phyloP scores from a whole-genome alignment of 2,113 vertebrate species.

The Ivindomyrus marchei region DNA sequence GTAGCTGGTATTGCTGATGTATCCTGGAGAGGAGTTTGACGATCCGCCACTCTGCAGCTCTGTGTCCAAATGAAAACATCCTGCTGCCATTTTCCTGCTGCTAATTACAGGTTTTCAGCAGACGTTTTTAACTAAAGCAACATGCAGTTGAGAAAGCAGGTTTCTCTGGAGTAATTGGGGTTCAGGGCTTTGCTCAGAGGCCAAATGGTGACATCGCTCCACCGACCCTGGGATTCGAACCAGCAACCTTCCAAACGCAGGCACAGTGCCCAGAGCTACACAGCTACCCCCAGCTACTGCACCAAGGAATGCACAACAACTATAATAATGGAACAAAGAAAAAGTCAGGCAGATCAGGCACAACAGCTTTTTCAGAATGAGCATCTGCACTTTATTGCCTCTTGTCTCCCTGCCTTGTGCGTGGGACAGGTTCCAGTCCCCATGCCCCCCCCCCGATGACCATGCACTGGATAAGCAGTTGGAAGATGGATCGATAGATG shows the following conservation, averaged over 20 bases:
- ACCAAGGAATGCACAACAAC: not conserved
- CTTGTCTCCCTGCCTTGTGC: not conserved
- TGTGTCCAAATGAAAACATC: not conserved
- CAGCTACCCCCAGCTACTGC: not conserved
- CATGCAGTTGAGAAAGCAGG: not conserved
- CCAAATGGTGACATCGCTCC: not conserved
- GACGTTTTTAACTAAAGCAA: not conserved
- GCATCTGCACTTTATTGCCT: not conserved
- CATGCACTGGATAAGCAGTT: not conserved
- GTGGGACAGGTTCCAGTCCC: not conserved
- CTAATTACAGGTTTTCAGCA: not conserved
- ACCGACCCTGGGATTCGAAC: not conserved
- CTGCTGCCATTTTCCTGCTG: not conserved
- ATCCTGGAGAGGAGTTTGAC: not conserved
- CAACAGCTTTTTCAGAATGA: not conserved
- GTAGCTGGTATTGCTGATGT: not conserved
- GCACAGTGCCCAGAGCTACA: not conserved
- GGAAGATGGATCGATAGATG: not conserved
- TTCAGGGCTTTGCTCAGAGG: not conserved
- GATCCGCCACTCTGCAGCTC: not conserved
- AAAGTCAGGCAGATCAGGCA: not conserved
- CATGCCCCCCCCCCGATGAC: not conserved
- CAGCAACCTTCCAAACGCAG: not conserved
- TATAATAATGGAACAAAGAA: not conserved
- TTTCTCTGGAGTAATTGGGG: not conserved